A percentile compares a stretch with the other conserved stretches of the same genome.
Conservation (phyloP, 2,888 invertebrate species). For the Prenolepis imparis region DNA sequence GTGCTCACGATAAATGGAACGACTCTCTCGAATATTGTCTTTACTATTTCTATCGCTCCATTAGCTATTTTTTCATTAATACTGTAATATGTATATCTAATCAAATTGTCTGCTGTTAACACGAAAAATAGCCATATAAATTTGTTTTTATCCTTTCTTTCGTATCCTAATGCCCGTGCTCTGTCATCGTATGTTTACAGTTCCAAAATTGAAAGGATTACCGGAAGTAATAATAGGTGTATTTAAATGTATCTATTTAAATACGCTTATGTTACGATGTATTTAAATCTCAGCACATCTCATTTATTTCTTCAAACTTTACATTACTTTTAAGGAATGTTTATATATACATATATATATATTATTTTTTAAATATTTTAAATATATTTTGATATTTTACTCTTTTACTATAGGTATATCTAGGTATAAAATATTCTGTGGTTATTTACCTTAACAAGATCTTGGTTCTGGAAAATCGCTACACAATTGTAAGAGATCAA, state of each 20-base stretch:
- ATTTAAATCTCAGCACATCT: background rate
- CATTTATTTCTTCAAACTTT: background rate
- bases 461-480: background rate
- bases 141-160: conserved; percentile 19
- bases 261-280: too few species aligned
- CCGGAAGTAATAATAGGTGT: background rate
- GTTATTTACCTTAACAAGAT: conserved; percentile 5
- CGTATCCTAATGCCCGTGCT: background rate
- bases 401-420: background rate
- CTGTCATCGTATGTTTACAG: conserved; percentile 23
- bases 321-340: background rate
- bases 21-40: background rate
- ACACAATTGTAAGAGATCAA: conserved; percentile 1
- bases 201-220: conserved; percentile 9
- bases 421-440: background rate
- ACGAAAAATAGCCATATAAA: conserved; percentile 11
- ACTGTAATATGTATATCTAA: background rate
- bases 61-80: background rate
- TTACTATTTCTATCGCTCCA: background rate
- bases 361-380: too few species aligned
- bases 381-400: too few species aligned
- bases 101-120: background rate
- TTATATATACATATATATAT: too few species aligned
- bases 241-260: too few species aligned
- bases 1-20: background rate